Percentiles rank a stretch among this genome's conserved stretches.
Evolutionary conservation across 2,888 invertebrate genomes (phyloP).

Genomic region (Malachius bipustulatus): DNA sequence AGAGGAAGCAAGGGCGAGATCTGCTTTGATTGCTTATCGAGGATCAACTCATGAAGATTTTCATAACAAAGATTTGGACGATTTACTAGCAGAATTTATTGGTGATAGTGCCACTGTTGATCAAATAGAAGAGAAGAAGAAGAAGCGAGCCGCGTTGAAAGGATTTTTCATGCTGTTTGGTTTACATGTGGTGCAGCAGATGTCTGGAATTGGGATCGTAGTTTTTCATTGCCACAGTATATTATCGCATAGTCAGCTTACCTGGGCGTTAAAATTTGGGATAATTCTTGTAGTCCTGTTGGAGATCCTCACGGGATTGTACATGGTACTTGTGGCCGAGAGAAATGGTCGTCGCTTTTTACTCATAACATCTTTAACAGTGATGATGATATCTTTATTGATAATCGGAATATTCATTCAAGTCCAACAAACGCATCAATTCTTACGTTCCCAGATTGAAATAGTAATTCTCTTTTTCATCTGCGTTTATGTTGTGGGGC

Average conservation of each 20-base stretch:
- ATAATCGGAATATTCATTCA: neutral
- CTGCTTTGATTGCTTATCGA: neutral
- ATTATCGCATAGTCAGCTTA: no score
- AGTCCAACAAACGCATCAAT: neutral
- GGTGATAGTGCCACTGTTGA: no score
- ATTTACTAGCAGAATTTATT: neutral
- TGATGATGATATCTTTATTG: neutral
- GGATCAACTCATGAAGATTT: no score
- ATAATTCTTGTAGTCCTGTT: neutral
- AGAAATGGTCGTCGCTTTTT: neutral
- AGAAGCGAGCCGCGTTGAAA: constrained; percentile 1
- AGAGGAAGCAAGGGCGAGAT: neutral
- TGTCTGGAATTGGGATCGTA: neutral
- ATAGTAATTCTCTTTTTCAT: neutral
- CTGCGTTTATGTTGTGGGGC: neutral
- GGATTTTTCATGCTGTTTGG: neutral
- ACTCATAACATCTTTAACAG: neutral
- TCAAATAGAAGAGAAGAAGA: neutral
- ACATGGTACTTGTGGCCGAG: neutral
- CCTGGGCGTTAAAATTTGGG: no score
- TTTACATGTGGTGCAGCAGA: constrained; percentile 1
- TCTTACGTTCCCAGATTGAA: neutral
- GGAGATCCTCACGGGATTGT: neutral
- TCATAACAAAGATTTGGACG: neutral
- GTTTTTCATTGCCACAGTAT: neutral